These are phyloP conservation scores for Lanius ludovicianus DNA, from an alignment of 2,113 vertebrate genomes.

Conservation along the genomic window DNA sequence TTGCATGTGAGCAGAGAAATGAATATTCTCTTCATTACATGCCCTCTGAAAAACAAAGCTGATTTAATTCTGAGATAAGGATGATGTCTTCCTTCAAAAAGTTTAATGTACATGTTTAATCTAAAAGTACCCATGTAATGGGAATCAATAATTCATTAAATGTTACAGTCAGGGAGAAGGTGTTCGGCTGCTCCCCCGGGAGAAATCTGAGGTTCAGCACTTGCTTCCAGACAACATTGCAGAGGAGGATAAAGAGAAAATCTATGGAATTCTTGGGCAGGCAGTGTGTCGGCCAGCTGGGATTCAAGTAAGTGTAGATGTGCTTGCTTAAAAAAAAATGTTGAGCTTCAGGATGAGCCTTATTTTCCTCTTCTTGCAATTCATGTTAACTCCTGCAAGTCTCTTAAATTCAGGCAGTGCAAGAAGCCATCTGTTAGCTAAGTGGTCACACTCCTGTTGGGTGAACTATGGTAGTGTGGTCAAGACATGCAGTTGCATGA, in stretches of 20 bases:
- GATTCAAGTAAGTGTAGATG: conserved; percentile 84
- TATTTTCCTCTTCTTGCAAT: not conserved
- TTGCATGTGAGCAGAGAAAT: accelerated
- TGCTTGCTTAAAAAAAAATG: not conserved
- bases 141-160: conserved; percentile 24
- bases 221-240: conserved; percentile 85
- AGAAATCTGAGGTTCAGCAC: conserved; percentile 93
- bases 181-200: conserved; percentile 88
- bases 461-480: not conserved
- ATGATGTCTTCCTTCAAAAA: not conserved
- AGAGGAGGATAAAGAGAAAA: conserved; percentile 90
- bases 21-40: not conserved
- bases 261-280: conserved; percentile 95
- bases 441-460: not conserved
- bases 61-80: not conserved
- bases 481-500: not conserved
- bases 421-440: not conserved
- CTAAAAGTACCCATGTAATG: not conserved
- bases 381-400: not conserved
- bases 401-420: not conserved
- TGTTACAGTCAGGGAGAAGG: conserved; percentile 93
- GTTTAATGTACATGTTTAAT: not conserved
- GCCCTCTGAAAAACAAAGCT: not conserved
- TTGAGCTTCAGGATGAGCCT: not conserved
- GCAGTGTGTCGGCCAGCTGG: conserved; percentile 96